These are phyloP conservation scores for Otocyon megalotis DNA, from an alignment of 2,113 vertebrate genomes.

Conservation along the genomic window DNA sequence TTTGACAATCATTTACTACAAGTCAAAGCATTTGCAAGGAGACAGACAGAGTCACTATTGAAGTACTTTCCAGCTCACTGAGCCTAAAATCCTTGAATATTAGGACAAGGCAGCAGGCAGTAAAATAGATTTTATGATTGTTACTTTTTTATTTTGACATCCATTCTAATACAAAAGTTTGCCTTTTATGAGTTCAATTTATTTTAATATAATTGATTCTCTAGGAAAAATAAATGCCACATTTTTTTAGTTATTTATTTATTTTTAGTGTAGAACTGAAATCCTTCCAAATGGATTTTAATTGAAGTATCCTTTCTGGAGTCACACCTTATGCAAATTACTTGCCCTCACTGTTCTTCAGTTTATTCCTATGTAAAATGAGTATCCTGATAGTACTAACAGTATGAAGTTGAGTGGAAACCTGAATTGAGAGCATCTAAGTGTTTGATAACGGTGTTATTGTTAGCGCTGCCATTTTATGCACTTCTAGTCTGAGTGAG, in stretches of 20 bases:
- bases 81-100: slow-evolving; percentile 9
- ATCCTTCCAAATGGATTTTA: background rate
- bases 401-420: background rate
- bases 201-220: slow-evolving; percentile 45
- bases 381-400: background rate
- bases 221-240: background rate
- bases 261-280: background rate
- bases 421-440: background rate
- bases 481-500: background rate
- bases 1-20: background rate
- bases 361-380: background rate
- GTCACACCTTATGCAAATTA: background rate
- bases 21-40: background rate
- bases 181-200: background rate
- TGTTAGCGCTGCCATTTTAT: background rate
- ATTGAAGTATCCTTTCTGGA: background rate
- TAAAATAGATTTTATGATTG: slow-evolving; percentile 23
- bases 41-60: background rate
- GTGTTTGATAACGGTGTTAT: background rate
- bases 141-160: background rate
- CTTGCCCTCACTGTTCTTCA: background rate
- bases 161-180: background rate
- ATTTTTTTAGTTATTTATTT: background rate
- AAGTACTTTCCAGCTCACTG: slow-evolving; percentile 14
- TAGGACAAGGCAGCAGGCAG: background rate